Percentiles rank a stretch among this genome's conserved stretches.
These are phyloP conservation scores for Holcopasites calliopsidis DNA, from an alignment of 1,140 invertebrate genomes.

Conservation along the genomic window DNA sequence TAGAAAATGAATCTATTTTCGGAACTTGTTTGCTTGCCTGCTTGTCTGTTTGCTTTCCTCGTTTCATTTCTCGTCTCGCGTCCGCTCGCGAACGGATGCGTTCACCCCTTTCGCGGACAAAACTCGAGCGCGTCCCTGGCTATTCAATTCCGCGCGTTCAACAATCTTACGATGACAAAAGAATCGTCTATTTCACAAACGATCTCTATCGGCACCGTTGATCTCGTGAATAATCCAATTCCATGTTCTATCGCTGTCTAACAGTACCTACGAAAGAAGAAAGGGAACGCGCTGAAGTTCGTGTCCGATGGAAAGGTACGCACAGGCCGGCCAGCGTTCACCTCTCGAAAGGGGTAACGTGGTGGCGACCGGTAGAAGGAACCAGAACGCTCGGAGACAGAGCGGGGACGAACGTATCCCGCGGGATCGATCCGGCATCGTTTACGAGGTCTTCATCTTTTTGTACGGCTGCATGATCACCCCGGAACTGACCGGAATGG, in stretches of 20 bases:
- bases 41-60: constrained; percentile 16
- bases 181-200: too few relatives aligned
- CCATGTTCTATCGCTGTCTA: too few relatives aligned
- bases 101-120: constrained; percentile 33
- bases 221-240: too few relatives aligned
- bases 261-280: too few relatives aligned
- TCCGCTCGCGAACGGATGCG: constrained; percentile 22
- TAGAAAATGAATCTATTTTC: constrained; percentile 79
- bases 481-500: constrained; percentile 76
- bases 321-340: constrained; percentile 7
- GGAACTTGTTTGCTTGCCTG: constrained; percentile 44
- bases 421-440: constrained; percentile 1
- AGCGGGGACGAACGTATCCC: background rate
- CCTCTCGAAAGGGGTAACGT: constrained; percentile 39
- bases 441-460: constrained; percentile 93
- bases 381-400: constrained; percentile 27
- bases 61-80: constrained; percentile 46
- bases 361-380: constrained; percentile 37
- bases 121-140: background rate
- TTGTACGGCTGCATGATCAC: constrained; percentile 90
- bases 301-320: background rate
- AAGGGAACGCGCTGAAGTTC: too few relatives aligned
- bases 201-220: too few relatives aligned
- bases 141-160: constrained; percentile 25
- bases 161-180: background rate